Evolutionary conservation across 1,140 invertebrate genomes (phyloP).

Genomic region (Stegodyphus mimosarum): DNA sequence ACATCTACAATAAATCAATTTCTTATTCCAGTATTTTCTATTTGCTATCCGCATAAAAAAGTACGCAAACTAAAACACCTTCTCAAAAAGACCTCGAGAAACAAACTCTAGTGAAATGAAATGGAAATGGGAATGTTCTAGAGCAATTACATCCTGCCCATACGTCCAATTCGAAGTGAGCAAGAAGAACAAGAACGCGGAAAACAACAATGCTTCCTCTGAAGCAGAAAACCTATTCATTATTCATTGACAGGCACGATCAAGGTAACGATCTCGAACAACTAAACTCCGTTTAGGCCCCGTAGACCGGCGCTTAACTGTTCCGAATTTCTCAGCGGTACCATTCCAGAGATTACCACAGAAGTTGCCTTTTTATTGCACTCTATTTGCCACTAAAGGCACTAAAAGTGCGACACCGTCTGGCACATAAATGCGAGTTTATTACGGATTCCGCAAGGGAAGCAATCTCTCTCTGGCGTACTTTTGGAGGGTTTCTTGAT

Average conservation of each 20-base stretch:
- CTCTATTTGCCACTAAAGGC: slow-evolving; percentile 14
- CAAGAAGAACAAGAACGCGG: background rate
- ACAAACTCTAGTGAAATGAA: no score
- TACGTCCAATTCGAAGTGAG: background rate
- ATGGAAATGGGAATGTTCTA: no score
- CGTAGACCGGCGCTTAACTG: no score
- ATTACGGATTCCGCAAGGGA: background rate
- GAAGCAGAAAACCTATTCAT: slow-evolving; percentile 1
- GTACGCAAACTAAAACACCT: no score
- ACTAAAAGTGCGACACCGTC: slow-evolving; percentile 23
- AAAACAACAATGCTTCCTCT: background rate
- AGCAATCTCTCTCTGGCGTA: background rate
- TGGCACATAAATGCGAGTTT: slow-evolving; percentile 20
- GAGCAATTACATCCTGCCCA: no score
- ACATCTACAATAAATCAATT: no score
- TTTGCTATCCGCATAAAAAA: no score
- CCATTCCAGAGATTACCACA: slow-evolving; percentile 15
- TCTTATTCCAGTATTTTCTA: no score
- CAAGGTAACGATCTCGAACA: slow-evolving; percentile 13
- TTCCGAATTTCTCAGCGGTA: background rate
- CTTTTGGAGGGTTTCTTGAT: no score
- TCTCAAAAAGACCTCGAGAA: no score
- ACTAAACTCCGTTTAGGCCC: background rate
- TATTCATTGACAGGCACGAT: slow-evolving; percentile 25
- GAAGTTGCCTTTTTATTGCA: slow-evolving; percentile 12